Evolutionary conservation across 2,113 vertebrate genomes (phyloP), one percentile per base, ranked within the genome.

Genomic region (Pagrus major): DNA sequence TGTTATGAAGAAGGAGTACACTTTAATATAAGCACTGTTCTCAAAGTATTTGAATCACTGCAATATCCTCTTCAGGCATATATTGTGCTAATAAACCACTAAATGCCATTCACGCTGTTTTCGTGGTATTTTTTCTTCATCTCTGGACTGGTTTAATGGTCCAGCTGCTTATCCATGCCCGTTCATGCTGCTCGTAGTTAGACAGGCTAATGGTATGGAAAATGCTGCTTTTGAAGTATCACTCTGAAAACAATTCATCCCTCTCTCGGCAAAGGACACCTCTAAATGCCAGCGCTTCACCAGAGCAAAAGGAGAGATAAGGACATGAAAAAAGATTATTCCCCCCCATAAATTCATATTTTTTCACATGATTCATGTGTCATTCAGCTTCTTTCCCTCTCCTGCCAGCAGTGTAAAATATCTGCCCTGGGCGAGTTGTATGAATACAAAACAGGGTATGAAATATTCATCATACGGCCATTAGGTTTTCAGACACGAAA

Each of bases 161-260:
- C 49, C 46, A 51, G 55, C 49, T 33, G 56, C 33, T 41, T 54
- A 6, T 60, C 2, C 58, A 3, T 21, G 42, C 29, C 7, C 41
- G 68, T 25, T 64, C 27, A 21, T 15, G 39, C 67, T 68, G 31
- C 79, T 84, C 69, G 15, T 1, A 56, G 29, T 51, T 15, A 82
- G 90, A 91, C 79, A 64, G 66, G 81, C 70, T 89, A 90, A 93
- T 88, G 76, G 80, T 41, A 76, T 71, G 86, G 83, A 92, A 93
- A 90, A 86, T 52, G 31, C 39, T 80, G 65, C 76, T 71, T 91
- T 80, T 81, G 80, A 89, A 88, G 76, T 37, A 54, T 21, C 25
- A 10, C 39, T 72, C 47, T 42, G 59, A 71, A 71, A 87, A 87
- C 78, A 83, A 76, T 73, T 84, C 70, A 67, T 27, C 46, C 23